A percentile compares a stretch with the other conserved stretches of the same genome.
Evolutionary conservation across 1,140 invertebrate species (phyloP).

Genomic region (Rhopalosiphum maidis): DNA sequence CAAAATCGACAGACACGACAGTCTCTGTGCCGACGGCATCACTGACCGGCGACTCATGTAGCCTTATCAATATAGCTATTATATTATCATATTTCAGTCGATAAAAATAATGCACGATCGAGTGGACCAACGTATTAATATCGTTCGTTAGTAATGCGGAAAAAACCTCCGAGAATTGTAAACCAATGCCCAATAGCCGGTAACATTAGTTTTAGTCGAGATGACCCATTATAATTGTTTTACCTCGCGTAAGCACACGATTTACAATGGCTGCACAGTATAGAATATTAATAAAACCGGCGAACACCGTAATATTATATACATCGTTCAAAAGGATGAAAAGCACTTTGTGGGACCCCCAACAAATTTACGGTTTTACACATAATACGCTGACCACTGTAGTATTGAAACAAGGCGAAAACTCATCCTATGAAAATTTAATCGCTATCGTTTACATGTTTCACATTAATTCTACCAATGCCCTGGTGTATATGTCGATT

Average conservation of each 20-base stretch:
- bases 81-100: neutral
- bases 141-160: neutral
- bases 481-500: neutral
- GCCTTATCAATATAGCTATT: neutral
- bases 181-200: neutral
- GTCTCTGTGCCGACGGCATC: neutral
- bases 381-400: slow-evolving; percentile 20
- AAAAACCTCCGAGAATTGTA: neutral
- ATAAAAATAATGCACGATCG: neutral
- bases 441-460: slow-evolving; percentile 33
- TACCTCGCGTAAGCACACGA: neutral
- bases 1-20: neutral
- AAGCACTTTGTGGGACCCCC: neutral
- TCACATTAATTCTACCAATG: neutral
- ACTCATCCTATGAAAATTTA: slow-evolving; percentile 26
- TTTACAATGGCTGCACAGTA: neutral
- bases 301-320: neutral
- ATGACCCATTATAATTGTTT: slow-evolving; percentile 31
- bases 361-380: neutral
- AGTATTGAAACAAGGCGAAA: neutral
- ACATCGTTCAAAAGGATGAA: neutral
- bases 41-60: neutral
- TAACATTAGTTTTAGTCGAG: neutral
- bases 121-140: neutral
- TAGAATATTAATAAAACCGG: slow-evolving; percentile 29